Evolutionary conservation across 2,888 invertebrate genomes (phyloP).

Genomic region (Eudemis profundana): DNA sequence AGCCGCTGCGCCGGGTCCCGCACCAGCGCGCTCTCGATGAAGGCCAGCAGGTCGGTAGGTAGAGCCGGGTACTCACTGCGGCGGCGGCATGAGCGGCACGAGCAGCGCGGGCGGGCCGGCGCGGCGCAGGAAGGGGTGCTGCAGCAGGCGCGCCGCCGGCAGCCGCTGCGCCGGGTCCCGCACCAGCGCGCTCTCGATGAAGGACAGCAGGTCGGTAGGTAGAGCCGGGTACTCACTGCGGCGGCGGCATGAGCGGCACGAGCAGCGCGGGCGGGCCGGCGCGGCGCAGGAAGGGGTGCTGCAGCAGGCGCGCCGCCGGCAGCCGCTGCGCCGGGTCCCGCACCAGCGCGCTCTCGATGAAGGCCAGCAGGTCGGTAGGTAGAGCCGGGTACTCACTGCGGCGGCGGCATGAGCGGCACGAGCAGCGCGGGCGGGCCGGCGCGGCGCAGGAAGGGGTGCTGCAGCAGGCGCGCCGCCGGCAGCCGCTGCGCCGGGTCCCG

Average conservation of each 20-base stretch:
- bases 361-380: too few species aligned
- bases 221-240: too few species aligned
- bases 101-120: conserved; percentile 96
- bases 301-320: conserved; percentile 55
- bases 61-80: conserved; percentile 79
- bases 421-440: conserved; percentile 94
- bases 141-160: conserved; percentile 95
- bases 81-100: conserved; percentile 92
- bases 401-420: conserved; percentile 77
- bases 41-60: conserved; percentile 87
- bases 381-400: conserved; percentile 17
- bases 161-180: too few species aligned
- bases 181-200: too few species aligned
- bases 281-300: too few species aligned
- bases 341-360: too few species aligned
- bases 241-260: too few species aligned
- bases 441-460: conserved; percentile 95
- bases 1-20: conserved; percentile 82
- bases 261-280: too few species aligned
- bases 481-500: conserved; percentile 49
- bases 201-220: too few species aligned
- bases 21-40: neutral
- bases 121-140: conserved; percentile 98
- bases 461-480: conserved; percentile 43
- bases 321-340: too few species aligned